These are phyloP conservation scores for Probaryconus sp. DNA, from an alignment of 1,140 invertebrate genomes.

Conservation along the genomic window DNA sequence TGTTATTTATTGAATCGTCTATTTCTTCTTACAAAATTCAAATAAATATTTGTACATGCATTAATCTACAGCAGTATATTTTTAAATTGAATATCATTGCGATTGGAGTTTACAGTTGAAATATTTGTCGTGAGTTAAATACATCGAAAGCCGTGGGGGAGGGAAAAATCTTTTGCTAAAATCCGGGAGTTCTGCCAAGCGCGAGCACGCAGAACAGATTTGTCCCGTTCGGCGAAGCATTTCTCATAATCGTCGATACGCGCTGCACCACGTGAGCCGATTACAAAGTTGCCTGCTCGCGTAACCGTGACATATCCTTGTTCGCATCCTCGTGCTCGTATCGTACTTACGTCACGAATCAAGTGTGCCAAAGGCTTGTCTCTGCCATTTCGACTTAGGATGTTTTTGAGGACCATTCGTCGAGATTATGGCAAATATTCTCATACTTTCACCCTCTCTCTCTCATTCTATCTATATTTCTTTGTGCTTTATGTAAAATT, in stretches of 20 bases:
- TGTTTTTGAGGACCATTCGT: slow-evolving; percentile 35
- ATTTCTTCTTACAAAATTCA: no score
- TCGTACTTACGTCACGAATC: slow-evolving; percentile 22
- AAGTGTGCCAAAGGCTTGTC: slow-evolving; percentile 2
- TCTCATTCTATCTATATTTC: no score
- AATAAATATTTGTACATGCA: no score
- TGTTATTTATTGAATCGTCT: no score
- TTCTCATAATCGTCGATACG: slow-evolving; percentile 65
- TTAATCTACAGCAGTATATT: no score
- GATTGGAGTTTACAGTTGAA: slow-evolving; percentile 36
- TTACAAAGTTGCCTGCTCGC: slow-evolving; percentile 55
- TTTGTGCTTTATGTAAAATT: no score
- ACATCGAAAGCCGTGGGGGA: slow-evolving; percentile 44
- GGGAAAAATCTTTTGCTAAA: slow-evolving; percentile 59
- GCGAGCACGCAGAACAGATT: slow-evolving; percentile 67
- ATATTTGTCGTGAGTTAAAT: slow-evolving; percentile 56
- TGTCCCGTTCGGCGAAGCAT: slow-evolving; percentile 64
- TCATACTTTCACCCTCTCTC: no score
- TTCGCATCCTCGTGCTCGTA: slow-evolving; percentile 20
- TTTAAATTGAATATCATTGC: slow-evolving; percentile 33
- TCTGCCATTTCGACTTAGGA: slow-evolving; percentile 45
- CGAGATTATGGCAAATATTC: no score
- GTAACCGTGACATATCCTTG: slow-evolving; percentile 52
- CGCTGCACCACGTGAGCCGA: slow-evolving; percentile 54
- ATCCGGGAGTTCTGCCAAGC: slow-evolving; percentile 64